Evolutionary conservation across 2,113 vertebrate genomes (phyloP), one percentile per base, ranked within the genome.

Genomic region (Ursus arctos): DNA sequence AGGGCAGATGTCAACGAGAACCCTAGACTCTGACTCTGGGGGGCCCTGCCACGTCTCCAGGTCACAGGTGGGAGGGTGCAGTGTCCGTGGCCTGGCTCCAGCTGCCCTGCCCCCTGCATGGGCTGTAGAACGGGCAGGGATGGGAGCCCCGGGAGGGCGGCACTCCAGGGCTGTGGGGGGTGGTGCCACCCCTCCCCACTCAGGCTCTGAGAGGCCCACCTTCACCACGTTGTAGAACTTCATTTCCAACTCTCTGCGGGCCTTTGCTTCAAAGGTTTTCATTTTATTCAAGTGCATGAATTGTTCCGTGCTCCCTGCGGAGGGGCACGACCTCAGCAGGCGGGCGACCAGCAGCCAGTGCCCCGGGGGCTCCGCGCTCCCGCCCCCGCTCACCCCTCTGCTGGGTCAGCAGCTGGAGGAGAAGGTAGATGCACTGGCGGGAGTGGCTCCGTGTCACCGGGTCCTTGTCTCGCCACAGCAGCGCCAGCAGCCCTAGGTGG

Each of bases 401-500:
- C 91, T 95, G 90, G 26, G 19, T 21, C 7, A 95, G 69, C 0
- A 98, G 96, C 36, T 91, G 93, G 2, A 98, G 85, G 36, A 98
- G 94, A 43, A 98, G 71, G 69, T 7, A 92, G 49, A 97, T 72
- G 0, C 94, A 91, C 13, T 74, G 55, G 9, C 8, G 31, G 21
- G 96, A 53, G 33, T 22, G 40, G n/a, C 12, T 36, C 40, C 4
- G 47, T 11, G 40, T 97, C 57, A 11, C 28, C n/a, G 49, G 0
- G 1, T 94, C 90, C 33, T 6, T 5, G 81, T 97, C 98, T 15
- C 8, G 0, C 91, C 97, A 98, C 5, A 97, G 94, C 93, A 98
- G 87, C 4, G 40, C 53, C 87, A 98, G 88, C 65, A 97, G 84
- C 31, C 96, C 96, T 0, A 97, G 13, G n/a, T 97, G 97, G 65